A percentile compares a stretch with the other conserved stretches of the same genome.
These are phyloP conservation scores for Hypothenemus hampei DNA, from an alignment of 1,140 invertebrate species.

Conservation along the genomic window DNA sequence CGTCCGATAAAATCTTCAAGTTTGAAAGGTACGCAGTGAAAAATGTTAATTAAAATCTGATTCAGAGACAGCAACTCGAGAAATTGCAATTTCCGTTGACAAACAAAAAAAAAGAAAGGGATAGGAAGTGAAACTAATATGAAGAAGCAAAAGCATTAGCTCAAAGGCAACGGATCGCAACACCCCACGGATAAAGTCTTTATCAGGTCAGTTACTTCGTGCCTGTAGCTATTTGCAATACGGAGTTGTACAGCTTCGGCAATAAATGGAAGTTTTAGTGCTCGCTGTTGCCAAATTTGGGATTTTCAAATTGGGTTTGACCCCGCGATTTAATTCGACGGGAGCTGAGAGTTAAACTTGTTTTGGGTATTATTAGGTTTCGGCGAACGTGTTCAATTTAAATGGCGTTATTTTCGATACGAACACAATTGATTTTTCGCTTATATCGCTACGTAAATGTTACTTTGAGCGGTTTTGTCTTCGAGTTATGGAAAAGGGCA, in stretches of 20 bases:
- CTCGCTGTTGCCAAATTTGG: conserved; percentile 17
- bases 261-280: conserved; percentile 17
- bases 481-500: too few relatives aligned
- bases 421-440: too few relatives aligned
- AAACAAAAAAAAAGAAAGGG: too few relatives aligned
- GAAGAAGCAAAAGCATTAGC: background rate
- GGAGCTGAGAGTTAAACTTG: background rate
- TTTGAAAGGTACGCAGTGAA: too few relatives aligned
- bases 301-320: background rate
- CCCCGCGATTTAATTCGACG: background rate
- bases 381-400: background rate
- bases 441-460: too few relatives aligned
- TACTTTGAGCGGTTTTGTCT: too few relatives aligned
- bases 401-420: background rate
- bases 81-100: too few relatives aligned
- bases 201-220: conserved; percentile 13
- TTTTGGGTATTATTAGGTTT: background rate
- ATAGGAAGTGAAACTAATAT: too few relatives aligned
- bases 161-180: conserved; percentile 5
- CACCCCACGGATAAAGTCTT: conserved; percentile 11
- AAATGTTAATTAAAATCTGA: too few relatives aligned
- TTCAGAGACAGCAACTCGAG: too few relatives aligned
- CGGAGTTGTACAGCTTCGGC: conserved; percentile 18
- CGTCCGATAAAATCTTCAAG: too few relatives aligned
- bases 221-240: conserved; percentile 5